Percentiles rank a stretch among this genome's conserved stretches.
phyloP scores from a whole-genome alignment of 1,140 invertebrate species.

The Copidosoma floridanum region DNA sequence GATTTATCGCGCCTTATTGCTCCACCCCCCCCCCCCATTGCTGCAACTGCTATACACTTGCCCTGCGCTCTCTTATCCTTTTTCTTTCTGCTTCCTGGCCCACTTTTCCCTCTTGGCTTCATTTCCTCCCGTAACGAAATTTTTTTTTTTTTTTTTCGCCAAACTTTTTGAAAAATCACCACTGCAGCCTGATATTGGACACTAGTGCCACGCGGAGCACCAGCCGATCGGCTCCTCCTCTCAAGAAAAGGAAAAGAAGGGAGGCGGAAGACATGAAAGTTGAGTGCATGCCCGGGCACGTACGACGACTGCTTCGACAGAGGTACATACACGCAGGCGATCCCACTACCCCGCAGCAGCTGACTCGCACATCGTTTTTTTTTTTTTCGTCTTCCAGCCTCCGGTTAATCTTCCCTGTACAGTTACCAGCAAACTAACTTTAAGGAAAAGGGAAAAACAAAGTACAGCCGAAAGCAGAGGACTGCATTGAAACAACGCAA shows the following conservation, averaged over 20 bases:
- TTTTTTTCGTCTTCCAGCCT: constrained; percentile 10
- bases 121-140: too few species aligned
- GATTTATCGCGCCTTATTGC: constrained; percentile 51
- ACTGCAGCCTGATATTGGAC: constrained; percentile 34
- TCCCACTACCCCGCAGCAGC: background rate
- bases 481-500: too few species aligned
- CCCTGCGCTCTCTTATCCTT: too few species aligned
- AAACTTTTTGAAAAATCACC: constrained; percentile 46
- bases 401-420: too few species aligned
- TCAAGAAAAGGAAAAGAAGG: background rate
- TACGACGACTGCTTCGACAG: constrained; percentile 9
- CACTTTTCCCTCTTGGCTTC: too few species aligned
- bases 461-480: too few species aligned
- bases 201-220: constrained; percentile 3
- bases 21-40: constrained; percentile 27
- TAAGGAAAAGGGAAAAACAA: too few species aligned
- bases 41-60: too few species aligned
- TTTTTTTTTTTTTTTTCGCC: constrained; percentile 8
- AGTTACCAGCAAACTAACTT: too few species aligned
- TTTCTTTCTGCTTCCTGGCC: too few species aligned
- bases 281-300: constrained; percentile 4
- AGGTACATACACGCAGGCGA: background rate
- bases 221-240: background rate
- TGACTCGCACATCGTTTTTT: constrained; percentile 17
- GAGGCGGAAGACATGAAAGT: constrained; percentile 1